phyloP scores from a whole-genome alignment of 2,797 vertebrate species.

The Gallinago stenura region DNA sequence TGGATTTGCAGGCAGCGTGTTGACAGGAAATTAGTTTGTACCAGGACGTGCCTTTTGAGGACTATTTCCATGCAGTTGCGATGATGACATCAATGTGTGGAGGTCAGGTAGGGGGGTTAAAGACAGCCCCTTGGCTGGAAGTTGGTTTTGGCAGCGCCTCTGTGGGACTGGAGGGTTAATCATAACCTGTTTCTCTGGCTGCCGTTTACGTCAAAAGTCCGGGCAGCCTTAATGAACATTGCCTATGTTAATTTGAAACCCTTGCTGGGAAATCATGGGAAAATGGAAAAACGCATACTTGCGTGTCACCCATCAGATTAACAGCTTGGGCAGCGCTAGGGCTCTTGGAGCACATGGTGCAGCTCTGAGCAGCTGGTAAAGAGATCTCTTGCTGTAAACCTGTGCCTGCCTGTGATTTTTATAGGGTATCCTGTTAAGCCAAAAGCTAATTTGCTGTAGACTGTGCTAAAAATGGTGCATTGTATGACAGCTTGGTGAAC shows the following conservation, averaged over 20 bases:
- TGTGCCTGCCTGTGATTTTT: slow-evolving; percentile 16
- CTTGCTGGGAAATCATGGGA: slow-evolving; percentile 64
- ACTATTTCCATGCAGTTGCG: slow-evolving; percentile 32
- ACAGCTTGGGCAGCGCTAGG: not conserved
- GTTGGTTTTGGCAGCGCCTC: slow-evolving; percentile 48
- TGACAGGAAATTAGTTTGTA: slow-evolving; percentile 70
- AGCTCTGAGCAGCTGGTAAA: slow-evolving; percentile 23
- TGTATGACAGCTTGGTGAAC: not conserved
- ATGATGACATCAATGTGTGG: slow-evolving; percentile 21
- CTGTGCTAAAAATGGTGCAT: slow-evolving; percentile 14
- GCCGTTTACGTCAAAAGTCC: slow-evolving; percentile 18
- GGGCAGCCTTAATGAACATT: slow-evolving; percentile 33
- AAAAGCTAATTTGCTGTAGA: slow-evolving; percentile 30
- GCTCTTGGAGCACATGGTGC: not conserved
- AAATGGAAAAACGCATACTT: slow-evolving; percentile 31
- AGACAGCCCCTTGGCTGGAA: not conserved
- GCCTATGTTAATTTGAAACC: slow-evolving; percentile 53
- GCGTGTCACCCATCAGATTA: slow-evolving; percentile 7
- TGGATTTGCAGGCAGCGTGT: slow-evolving; percentile 37
- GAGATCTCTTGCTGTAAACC: not conserved
- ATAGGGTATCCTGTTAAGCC: slow-evolving; percentile 3
- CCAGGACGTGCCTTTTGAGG: slow-evolving; percentile 55
- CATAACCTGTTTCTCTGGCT: slow-evolving; percentile 44
- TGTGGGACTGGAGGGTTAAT: slow-evolving; percentile 10
- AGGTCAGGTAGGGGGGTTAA: not conserved